Evolutionary conservation across 2,797 vertebrate species (phyloP).

Genomic region (Nyctalus aviator): DNA sequence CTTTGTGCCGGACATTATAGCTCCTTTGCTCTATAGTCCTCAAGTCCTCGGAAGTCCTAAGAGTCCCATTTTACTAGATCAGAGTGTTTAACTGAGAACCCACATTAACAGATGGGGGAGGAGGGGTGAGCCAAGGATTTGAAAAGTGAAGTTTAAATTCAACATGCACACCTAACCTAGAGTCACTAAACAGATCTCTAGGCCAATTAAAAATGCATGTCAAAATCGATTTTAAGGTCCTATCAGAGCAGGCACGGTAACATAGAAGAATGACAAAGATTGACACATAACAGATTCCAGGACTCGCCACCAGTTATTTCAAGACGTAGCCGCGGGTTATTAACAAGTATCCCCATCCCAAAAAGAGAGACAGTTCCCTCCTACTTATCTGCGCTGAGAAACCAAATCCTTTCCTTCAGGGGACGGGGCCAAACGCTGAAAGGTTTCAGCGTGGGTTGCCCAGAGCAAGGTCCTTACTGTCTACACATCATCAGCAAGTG

Average conservation of each 20-base stretch:
- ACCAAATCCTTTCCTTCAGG: neutral
- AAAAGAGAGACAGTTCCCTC: neutral
- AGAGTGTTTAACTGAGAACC: neutral
- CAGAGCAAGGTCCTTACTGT: neutral
- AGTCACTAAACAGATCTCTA: neutral
- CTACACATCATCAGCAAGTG: conserved; percentile 45
- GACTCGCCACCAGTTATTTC: neutral
- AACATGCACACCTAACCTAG: neutral
- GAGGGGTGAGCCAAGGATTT: neutral
- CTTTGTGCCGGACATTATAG: neutral
- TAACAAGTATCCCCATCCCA: neutral
- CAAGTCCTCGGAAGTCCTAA: neutral
- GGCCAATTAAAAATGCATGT: neutral
- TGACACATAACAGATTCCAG: neutral
- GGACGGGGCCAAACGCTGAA: neutral
- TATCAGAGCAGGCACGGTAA: neutral
- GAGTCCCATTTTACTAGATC: neutral
- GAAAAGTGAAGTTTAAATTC: conserved; percentile 8
- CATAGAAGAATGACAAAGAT: neutral
- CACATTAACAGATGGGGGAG: neutral
- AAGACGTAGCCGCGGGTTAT: neutral
- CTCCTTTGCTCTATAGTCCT: neutral
- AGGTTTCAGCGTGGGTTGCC: neutral
- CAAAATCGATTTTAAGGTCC: conserved; percentile 25
- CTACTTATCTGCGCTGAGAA: neutral